Conservation (phyloP, 2,888 invertebrate species). For the Pachymerium ferrugineum region DNA sequence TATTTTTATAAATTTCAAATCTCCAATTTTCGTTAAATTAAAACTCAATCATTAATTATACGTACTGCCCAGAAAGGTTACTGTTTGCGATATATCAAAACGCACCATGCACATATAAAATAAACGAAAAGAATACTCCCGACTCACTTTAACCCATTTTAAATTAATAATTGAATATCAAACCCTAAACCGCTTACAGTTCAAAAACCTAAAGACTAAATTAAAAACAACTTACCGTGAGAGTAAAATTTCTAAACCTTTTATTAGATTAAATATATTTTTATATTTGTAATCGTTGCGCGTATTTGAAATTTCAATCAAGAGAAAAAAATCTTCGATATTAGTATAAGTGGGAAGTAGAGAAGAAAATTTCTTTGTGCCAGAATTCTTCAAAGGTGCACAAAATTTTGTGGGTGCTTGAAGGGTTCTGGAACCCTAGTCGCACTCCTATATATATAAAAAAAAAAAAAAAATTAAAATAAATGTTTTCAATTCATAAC, state of each 20-base stretch:
- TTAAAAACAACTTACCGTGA: background rate
- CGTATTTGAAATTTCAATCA: constrained; percentile 12
- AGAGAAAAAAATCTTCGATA: background rate
- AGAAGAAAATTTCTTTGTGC: background rate
- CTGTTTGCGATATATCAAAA: no score
- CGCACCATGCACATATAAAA: no score
- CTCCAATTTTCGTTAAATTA: no score
- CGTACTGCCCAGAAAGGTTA: no score
- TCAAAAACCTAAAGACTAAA: background rate
- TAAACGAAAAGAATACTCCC: no score
- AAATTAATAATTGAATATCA: no score
- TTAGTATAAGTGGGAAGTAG: background rate
- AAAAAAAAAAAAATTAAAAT: background rate
- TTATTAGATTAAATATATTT: background rate
- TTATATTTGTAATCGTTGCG: constrained; percentile 17
- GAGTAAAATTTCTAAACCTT: background rate
- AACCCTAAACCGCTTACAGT: background rate
- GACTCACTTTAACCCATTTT: no score
- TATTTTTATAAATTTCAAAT: no score
- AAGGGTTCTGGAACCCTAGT: background rate
- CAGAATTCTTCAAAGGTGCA: constrained; percentile 14
- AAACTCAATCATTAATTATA: no score
- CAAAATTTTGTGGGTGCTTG: constrained; percentile 6
- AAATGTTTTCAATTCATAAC: background rate
- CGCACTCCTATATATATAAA: background rate